Evolutionary conservation across 2,797 vertebrate species (phyloP).

Genomic region (Botia almorhae): DNA sequence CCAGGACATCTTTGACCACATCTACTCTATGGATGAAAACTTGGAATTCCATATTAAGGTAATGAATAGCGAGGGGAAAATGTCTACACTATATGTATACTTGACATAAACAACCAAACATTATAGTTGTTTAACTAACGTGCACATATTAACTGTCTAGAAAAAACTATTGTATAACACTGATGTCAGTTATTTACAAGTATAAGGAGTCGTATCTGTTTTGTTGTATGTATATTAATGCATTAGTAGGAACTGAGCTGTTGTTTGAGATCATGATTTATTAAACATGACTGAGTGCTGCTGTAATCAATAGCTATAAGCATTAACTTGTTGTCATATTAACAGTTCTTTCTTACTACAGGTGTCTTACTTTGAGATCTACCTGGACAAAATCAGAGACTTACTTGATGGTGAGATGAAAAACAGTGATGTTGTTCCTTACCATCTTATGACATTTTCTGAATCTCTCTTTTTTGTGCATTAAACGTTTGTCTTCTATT

Average conservation of each 20-base stretch:
- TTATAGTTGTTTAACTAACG: neutral
- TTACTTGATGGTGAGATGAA: constrained; percentile 86
- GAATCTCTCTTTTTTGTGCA: neutral
- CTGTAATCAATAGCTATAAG: too few species aligned
- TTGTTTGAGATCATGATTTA: too few species aligned
- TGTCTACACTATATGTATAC: neutral
- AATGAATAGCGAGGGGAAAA: neutral
- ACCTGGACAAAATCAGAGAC: constrained; percentile 95
- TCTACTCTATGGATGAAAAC: constrained; percentile 97
- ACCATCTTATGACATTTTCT: neutral
- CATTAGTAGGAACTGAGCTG: too few species aligned
- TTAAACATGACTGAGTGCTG: too few species aligned
- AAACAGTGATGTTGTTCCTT: neutral
- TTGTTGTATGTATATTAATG: too few species aligned
- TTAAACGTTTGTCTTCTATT: neutral
- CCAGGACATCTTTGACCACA: constrained; percentile 94
- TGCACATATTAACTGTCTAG: neutral
- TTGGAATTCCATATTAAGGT: constrained; percentile 98
- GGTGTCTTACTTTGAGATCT: constrained; percentile 98
- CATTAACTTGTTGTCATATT: neutral
- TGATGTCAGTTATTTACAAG: neutral
- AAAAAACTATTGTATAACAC: neutral
- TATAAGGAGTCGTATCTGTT: neutral
- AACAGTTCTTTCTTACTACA: constrained; percentile 67
- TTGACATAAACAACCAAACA: neutral